Base-by-base conservation (phyloP, 2,888 invertebrate species). In the Aricia artaxerxes region DNA sequence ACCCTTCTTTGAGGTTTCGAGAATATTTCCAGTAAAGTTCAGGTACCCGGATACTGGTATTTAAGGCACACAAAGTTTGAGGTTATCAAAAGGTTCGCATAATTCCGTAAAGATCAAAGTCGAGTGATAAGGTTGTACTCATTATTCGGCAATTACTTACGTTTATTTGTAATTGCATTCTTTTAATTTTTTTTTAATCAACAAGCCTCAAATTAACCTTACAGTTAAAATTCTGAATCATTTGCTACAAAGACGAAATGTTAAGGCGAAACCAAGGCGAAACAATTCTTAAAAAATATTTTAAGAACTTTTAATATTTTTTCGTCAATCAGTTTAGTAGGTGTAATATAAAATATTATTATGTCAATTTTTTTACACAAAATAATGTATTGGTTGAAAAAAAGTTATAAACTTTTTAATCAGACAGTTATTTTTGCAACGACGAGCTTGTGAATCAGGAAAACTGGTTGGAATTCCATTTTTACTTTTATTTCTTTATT, bases 31-130 rank as follows among this genome's bases (percentile, higher is more conserved):
- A 69, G 5, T 44, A 73, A 73, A 73, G 73, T 73, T 73, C 73
- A 73, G 44, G 24, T 73, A 44, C 6, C 40, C 73, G 73, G 73
- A 73, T n/a, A 44, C 73, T 16, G 35, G 35, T n/a, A 16, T 73
- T 24, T 73, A 69, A 11, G 38, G 16, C 31, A 73, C 40, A 73
- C 73, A 73, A 73, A 73, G 40, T 73, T 73, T 73, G 44, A 73
- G 44, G 73, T 73, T 73, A 38, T 38, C 69, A 35, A 69, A 73
- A 73, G 73, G 73, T 73, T 40, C 35, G n/a, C 73, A 73, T 2
- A 35, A 69, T 73, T 44, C 73, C 44, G 44, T 44, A 44, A 44
- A 73, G 73, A 73, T 73, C 73, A 73, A 73, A 73, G 73, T 44
- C 73, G 9, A 13, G 4, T 35, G 69, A 69, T 69, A 69, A 69